These are phyloP conservation scores for Alviniconcha marisindica DNA, from an alignment of 1,140 invertebrate genomes.

Conservation along the genomic window DNA sequence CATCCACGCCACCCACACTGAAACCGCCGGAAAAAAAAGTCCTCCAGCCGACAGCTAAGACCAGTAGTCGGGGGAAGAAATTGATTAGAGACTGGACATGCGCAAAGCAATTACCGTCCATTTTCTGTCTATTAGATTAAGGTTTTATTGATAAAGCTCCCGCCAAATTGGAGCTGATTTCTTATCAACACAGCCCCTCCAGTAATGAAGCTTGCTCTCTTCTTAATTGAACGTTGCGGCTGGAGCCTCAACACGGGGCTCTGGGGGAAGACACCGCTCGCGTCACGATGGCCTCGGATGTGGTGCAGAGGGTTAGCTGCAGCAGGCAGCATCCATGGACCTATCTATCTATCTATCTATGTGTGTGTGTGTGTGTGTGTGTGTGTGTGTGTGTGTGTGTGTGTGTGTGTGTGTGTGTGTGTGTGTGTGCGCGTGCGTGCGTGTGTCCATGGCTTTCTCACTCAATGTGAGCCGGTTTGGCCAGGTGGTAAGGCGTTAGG, in stretches of 20 bases:
- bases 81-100: constrained; percentile 32
- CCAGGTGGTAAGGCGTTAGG: too few relatives aligned
- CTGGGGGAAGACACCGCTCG: background rate
- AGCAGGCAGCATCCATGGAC: background rate
- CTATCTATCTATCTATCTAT: background rate
- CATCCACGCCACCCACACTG: too few relatives aligned
- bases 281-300: background rate
- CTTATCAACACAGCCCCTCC: constrained; percentile 20
- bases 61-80: constrained; percentile 21
- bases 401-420: background rate
- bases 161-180: constrained; percentile 34
- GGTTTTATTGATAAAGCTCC: constrained; percentile 25
- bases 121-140: constrained; percentile 29
- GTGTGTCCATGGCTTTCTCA: background rate
- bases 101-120: constrained; percentile 27
- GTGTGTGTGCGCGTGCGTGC: background rate
- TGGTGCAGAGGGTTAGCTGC: background rate
- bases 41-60: too few relatives aligned
- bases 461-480: too few relatives aligned
- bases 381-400: background rate
- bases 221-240: background rate
- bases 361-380: background rate
- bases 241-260: background rate
- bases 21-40: too few relatives aligned
- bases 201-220: background rate